These are phyloP conservation scores for Herminia tarsipennalis DNA, from an alignment of 2,888 invertebrate species.

Conservation along the genomic window DNA sequence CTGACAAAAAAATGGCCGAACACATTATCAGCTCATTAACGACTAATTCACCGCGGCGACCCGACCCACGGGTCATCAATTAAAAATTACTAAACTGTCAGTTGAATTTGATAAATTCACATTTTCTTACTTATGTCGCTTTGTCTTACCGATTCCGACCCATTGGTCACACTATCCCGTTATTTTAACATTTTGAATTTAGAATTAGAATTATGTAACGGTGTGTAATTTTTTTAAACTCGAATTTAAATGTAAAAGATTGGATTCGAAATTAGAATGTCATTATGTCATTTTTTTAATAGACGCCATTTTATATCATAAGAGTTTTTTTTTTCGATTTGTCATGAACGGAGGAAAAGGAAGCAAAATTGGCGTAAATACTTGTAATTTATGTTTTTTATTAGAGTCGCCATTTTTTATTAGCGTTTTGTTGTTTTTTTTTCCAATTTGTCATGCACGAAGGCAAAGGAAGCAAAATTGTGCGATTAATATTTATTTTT, in stretches of 20 bases:
- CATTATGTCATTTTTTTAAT: slow-evolving; percentile 29
- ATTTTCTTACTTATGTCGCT: slow-evolving; percentile 55
- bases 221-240: slow-evolving; percentile 31
- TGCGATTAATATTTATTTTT: too few species aligned
- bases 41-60: slow-evolving; percentile 71
- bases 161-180: slow-evolving; percentile 64
- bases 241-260: slow-evolving; percentile 31
- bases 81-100: slow-evolving; percentile 72
- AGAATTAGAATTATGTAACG: slow-evolving; percentile 42
- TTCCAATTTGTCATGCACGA: too few species aligned
- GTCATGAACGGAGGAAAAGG: too few species aligned
- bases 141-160: slow-evolving; percentile 65
- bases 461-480: too few species aligned
- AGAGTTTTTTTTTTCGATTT: slow-evolving; percentile 13
- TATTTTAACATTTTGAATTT: slow-evolving; percentile 53
- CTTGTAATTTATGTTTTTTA: too few species aligned
- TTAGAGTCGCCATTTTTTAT: too few species aligned
- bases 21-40: slow-evolving; percentile 74
- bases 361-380: too few species aligned
- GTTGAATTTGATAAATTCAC: slow-evolving; percentile 69
- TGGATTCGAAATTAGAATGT: slow-evolving; percentile 34
- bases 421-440: too few species aligned
- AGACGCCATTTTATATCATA: slow-evolving; percentile 23
- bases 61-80: slow-evolving; percentile 62
- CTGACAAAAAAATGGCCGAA: slow-evolving; percentile 57